A percentile compares a stretch with the other conserved stretches of the same genome.
These are phyloP conservation scores for Lochmaea capreae DNA, from an alignment of 2,888 invertebrate genomes.

Conservation along the genomic window DNA sequence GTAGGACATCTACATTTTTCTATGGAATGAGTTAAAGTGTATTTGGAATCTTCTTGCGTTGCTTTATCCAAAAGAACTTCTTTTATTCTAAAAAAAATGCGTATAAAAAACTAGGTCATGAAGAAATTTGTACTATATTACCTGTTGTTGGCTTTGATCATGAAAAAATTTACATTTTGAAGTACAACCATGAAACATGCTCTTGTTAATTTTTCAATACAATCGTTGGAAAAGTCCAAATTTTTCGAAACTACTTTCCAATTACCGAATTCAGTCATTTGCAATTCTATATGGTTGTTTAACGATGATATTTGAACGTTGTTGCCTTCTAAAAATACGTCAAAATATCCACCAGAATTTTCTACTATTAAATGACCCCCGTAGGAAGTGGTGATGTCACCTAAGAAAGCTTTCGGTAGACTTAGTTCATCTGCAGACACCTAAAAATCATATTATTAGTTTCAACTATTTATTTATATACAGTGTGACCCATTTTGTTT, in stretches of 20 bases:
- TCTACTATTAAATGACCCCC: slow-evolving; percentile 88
- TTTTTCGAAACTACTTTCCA: slow-evolving; percentile 71
- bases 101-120: no score
- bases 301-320: slow-evolving; percentile 66
- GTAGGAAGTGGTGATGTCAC: slow-evolving; percentile 91
- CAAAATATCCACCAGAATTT: slow-evolving; percentile 71
- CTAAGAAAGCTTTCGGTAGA: slow-evolving; percentile 83
- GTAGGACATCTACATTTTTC: slow-evolving; percentile 88
- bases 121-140: slow-evolving; percentile 33
- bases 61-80: slow-evolving; percentile 89
- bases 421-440: slow-evolving; percentile 36
- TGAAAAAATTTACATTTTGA: slow-evolving; percentile 84
- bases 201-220: slow-evolving; percentile 73
- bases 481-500: no score
- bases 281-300: slow-evolving; percentile 60
- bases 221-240: slow-evolving; percentile 58
- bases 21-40: slow-evolving; percentile 67
- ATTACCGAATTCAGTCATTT: slow-evolving; percentile 77
- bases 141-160: slow-evolving; percentile 67
- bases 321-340: slow-evolving; percentile 82
- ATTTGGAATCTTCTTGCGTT: slow-evolving; percentile 69
- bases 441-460: slow-evolving; percentile 12
- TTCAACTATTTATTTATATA: no score
- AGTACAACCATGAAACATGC: slow-evolving; percentile 91
- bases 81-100: slow-evolving; percentile 61